Conservation (phyloP, 2,888 invertebrate species). For the Agriotes lineatus region DNA sequence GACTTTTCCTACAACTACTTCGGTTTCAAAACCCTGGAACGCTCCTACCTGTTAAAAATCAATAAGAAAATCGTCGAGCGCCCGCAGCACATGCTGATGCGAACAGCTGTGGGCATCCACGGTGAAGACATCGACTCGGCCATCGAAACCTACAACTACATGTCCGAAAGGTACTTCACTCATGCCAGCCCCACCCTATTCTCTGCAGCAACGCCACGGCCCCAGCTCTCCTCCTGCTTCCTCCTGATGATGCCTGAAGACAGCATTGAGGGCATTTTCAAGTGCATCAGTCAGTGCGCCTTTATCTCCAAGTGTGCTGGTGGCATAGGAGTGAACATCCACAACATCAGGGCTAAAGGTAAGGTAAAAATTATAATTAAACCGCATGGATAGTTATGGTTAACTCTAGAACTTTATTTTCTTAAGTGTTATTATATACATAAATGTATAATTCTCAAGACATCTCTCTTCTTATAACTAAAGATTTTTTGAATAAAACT, state of each 20-base stretch:
- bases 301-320: slow-evolving; percentile 97
- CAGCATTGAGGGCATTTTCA: slow-evolving; percentile 95
- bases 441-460: too few species aligned
- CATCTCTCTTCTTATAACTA: too few species aligned
- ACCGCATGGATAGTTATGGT: too few species aligned
- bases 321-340: slow-evolving; percentile 96
- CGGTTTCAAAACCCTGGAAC: slow-evolving; percentile 97
- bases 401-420: too few species aligned
- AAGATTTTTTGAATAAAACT: too few species aligned
- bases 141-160: slow-evolving; percentile 94
- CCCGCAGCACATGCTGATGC: slow-evolving; percentile 99
- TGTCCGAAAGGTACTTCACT: slow-evolving; percentile 96
- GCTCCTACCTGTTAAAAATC: slow-evolving; percentile 94
- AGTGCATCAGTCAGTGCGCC: slow-evolving; percentile 92
- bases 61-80: slow-evolving; percentile 93
- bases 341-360: slow-evolving; percentile 93
- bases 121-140: slow-evolving; percentile 92
- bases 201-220: slow-evolving; percentile 90
- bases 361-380: too few species aligned
- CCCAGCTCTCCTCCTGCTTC: slow-evolving; percentile 97
- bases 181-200: slow-evolving; percentile 98
- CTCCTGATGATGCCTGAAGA: slow-evolving; percentile 94
- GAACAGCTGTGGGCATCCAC: slow-evolving; percentile 97
- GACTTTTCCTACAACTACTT: slow-evolving; percentile 98
- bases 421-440: too few species aligned